Base-by-base conservation (phyloP, 2,113 vertebrate species). In the Serilophus lunatus region DNA sequence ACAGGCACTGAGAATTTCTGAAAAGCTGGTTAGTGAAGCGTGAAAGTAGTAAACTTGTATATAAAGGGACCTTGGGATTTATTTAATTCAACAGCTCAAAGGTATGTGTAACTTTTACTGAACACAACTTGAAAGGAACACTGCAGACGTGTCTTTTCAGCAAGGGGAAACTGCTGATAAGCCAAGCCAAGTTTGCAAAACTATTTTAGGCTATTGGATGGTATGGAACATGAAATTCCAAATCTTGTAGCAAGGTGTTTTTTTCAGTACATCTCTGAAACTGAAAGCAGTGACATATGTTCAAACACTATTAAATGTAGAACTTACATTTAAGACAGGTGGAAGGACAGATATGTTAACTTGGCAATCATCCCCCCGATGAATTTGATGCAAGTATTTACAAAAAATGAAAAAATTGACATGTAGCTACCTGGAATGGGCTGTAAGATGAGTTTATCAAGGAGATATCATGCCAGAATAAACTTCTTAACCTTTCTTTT, bases 131-230 rank as follows among this genome's bases (percentile, higher is more conserved):
- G 70, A 82, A 60, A 45, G 24, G 38, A 68, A 7, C 11, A 18
- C 36, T 85, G 74, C 36, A 72, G 65, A 49, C 31, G 20, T 79
- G 61, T 64, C 44, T 5, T 36, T 61, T 90, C 71, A 82, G 19
- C 50, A n/a, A 68, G 28, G 49, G 59, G 82, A 90, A 82, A 80
- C 50, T 72, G 61, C 24, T 82, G 64, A 80, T 80, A 94, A 92
- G 31, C 18, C 74, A 65, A 84, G 36, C 29, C 31, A 85, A 54
- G 45, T 44, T 71, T 81, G 44, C 35, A 82, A 35, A 75, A 31
- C 18, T 82, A 2, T 75, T 80, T 85, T 88, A 60, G 47, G 18
- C 16, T 88, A 18, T 57, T 86, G 53, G 74, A 74, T 72, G 22
- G 12, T 80, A 20, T 40, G 42, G 63, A 26, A 50, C 23, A n/a